phyloP scores from a whole-genome alignment of 2,888 invertebrate species.

The Apodemia zela region DNA sequence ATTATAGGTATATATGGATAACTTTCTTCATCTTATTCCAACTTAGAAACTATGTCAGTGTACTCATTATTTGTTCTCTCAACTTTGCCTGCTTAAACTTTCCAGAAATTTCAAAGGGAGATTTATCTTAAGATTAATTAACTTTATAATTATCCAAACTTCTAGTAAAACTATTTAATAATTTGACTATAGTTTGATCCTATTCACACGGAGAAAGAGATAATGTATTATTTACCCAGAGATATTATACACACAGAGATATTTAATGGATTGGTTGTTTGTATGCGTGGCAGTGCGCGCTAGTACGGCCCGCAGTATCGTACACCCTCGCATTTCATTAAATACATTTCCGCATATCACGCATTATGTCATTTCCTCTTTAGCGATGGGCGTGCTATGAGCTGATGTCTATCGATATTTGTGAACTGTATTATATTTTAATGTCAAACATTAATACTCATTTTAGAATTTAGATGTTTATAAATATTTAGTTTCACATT shows the following conservation, averaged over 20 bases:
- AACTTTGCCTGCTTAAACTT: neutral
- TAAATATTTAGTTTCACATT: too few species aligned
- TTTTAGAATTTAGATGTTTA: too few species aligned
- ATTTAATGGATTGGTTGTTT: constrained; percentile 19
- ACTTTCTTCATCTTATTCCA: neutral
- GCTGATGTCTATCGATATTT: constrained; percentile 42
- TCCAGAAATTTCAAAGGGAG: neutral
- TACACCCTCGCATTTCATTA: constrained; percentile 76
- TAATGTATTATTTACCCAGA: neutral
- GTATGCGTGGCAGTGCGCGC: constrained; percentile 30
- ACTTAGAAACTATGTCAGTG: neutral
- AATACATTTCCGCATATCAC: constrained; percentile 80
- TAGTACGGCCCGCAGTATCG: constrained; percentile 50
- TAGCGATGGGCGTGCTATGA: constrained; percentile 43
- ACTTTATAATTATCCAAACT: constrained; percentile 9
- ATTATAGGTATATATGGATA: too few species aligned
- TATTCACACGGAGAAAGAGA: neutral
- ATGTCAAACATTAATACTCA: too few species aligned
- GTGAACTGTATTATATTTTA: neutral
- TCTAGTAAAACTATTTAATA: constrained; percentile 5
- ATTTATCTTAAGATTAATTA: constrained; percentile 13
- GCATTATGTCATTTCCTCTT: constrained; percentile 77
- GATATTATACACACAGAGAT: neutral
- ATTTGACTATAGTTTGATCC: neutral
- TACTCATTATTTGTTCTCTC: constrained; percentile 3